phyloP scores from a whole-genome alignment of 1,140 invertebrate genomes.

The Belonocnema kinseyi region DNA sequence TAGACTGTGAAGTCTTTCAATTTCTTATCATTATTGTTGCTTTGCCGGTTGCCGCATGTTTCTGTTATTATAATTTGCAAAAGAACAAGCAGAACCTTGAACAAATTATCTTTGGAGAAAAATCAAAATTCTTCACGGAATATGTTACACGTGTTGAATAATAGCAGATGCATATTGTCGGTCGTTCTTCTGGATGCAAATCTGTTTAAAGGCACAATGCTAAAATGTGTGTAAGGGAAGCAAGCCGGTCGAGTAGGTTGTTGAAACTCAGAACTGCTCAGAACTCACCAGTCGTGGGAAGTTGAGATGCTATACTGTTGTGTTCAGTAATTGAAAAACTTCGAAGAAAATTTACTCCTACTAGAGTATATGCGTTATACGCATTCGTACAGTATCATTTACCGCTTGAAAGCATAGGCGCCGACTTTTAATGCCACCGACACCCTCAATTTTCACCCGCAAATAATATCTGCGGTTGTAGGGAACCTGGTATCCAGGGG shows the following conservation, averaged over 20 bases:
- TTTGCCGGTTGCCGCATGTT: no score
- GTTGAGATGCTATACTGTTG: conserved; percentile 23
- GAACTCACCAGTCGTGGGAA: conserved; percentile 12
- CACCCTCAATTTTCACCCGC: conserved; percentile 4
- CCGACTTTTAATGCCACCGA: conserved; percentile 20
- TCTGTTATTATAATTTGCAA: background rate
- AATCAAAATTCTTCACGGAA: background rate
- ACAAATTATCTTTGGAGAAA: background rate
- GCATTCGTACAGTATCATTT: conserved; percentile 22
- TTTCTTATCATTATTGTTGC: no score
- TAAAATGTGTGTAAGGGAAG: conserved; percentile 25
- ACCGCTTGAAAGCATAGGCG: conserved; percentile 25
- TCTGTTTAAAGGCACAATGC: conserved; percentile 16
- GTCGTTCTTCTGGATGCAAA: conserved; percentile 22
- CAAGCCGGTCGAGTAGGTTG: conserved; percentile 7
- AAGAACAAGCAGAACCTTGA: background rate
- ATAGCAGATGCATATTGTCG: conserved; percentile 17
- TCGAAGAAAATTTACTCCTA: conserved; percentile 24
- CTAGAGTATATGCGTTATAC: background rate
- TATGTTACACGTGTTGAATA: conserved; percentile 9
- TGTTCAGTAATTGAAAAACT: conserved; percentile 29
- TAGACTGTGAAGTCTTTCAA: no score
- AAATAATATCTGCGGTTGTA: conserved; percentile 24
- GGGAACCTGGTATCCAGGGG: background rate
- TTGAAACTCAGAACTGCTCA: conserved; percentile 12